These are phyloP conservation scores for Himalopsyche japonica DNA, from an alignment of 2,888 invertebrate species.

Conservation along the genomic window DNA sequence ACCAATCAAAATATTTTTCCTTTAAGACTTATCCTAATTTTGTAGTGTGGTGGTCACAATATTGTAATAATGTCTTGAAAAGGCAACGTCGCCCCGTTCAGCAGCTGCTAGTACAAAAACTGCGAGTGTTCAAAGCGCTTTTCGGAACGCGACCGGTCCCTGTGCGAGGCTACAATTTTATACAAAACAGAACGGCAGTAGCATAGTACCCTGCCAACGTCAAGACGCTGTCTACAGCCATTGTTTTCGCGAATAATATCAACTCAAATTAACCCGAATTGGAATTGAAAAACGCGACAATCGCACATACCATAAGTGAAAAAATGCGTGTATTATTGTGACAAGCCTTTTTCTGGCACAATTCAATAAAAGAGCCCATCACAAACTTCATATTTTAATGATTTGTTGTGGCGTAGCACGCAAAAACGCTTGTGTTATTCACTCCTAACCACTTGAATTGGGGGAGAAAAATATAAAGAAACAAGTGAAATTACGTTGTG, in stretches of 20 bases:
- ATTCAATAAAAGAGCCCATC: background rate
- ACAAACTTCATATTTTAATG: background rate
- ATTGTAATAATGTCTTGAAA: background rate
- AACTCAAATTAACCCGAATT: background rate
- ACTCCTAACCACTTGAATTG: background rate
- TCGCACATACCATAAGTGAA: background rate
- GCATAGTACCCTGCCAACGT: background rate
- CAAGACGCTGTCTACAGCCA: background rate
- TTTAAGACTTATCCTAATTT: background rate
- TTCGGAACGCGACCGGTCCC: background rate
- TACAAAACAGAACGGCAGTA: background rate
- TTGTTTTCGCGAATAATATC: constrained; percentile 1
- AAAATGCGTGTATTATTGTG: constrained; percentile 1
- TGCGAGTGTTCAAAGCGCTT: background rate
- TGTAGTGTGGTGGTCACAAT: background rate
- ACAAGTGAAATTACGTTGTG: background rate
- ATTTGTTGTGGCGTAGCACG: background rate
- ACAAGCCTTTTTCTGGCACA: background rate
- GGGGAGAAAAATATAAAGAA: background rate
- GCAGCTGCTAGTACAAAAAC: background rate
- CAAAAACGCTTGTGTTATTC: background rate
- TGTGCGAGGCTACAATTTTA: background rate
- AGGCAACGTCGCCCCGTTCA: background rate
- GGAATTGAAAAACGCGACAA: background rate
- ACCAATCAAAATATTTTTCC: no score